Conservation (phyloP, 2,888 invertebrate species). For the Thalpophila matura region DNA sequence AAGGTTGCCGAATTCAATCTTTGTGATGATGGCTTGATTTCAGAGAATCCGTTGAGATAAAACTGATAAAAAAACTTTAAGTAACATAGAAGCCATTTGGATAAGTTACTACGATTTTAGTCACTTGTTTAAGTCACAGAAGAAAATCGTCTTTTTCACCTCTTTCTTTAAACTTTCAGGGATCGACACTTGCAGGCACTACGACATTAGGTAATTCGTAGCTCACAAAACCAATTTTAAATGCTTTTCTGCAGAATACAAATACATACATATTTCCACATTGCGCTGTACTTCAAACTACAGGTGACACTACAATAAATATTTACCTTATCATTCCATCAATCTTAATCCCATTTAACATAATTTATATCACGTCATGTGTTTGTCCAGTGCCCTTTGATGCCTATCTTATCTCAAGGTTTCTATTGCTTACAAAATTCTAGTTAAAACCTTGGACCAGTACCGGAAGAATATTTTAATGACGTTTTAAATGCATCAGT, state of each 20-base stretch:
- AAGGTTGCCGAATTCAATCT: not conserved
- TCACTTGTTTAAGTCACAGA: no score
- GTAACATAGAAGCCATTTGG: no score
- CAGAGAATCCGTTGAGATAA: not conserved
- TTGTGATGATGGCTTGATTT: slow-evolving; percentile 12
- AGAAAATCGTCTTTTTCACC: no score
- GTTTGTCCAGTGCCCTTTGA: slow-evolving; percentile 72
- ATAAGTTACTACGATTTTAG: no score
- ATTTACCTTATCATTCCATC: slow-evolving; percentile 16
- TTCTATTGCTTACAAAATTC: slow-evolving; percentile 65
- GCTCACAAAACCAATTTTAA: no score
- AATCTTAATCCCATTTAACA: slow-evolving; percentile 25
- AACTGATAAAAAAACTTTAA: not conserved
- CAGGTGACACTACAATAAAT: not conserved
- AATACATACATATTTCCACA: no score
- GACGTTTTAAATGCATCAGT: not conserved
- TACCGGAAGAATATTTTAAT: slow-evolving; percentile 22
- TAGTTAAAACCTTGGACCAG: slow-evolving; percentile 52
- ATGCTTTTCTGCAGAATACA: no score
- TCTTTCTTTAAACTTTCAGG: no score
- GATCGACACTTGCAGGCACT: no score
- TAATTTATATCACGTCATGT: slow-evolving; percentile 71
- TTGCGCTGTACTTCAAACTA: no score
- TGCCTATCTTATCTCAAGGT: slow-evolving; percentile 71
- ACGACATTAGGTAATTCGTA: no score